Evolutionary conservation across 2,113 vertebrate species (phyloP).

Genomic region (Sinocyclocheilus maitianheensis): DNA sequence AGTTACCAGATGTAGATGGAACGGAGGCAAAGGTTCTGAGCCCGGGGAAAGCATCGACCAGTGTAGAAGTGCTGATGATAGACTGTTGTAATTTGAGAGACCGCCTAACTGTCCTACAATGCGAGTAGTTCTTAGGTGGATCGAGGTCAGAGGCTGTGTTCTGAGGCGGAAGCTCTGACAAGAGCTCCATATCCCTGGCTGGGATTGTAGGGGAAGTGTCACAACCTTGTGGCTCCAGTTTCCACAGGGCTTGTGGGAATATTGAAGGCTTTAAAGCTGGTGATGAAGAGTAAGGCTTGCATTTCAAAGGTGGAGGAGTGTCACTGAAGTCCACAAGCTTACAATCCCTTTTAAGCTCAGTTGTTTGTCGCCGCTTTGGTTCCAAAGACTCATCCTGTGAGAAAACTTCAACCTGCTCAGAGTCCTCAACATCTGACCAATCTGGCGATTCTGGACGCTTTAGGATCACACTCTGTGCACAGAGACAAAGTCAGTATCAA

Average conservation of each 20-base stretch:
- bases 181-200: slow-evolving; percentile 42
- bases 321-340: background rate
- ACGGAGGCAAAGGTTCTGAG: slow-evolving; percentile 1
- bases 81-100: slow-evolving; percentile 4
- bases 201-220: background rate
- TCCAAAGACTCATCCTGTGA: slow-evolving; percentile 56
- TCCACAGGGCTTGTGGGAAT: background rate
- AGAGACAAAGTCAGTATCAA: slow-evolving; percentile 32
- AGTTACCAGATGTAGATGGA: background rate
- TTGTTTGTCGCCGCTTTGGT: background rate
- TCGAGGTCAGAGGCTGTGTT: background rate
- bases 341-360: background rate
- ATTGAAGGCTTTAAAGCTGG: background rate
- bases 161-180: background rate
- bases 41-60: slow-evolving; percentile 52
- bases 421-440: slow-evolving; percentile 70
- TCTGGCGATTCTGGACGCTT: slow-evolving; percentile 67
- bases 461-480: slow-evolving; percentile 63
- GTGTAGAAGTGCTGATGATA: background rate
- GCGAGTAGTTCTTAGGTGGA: background rate
- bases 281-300: slow-evolving; percentile 32
- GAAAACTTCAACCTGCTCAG: slow-evolving; percentile 60
- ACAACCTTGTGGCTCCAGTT: background rate
- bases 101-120: background rate
- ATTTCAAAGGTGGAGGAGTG: slow-evolving; percentile 34